Evolutionary conservation across 2,888 invertebrate genomes (phyloP).

Genomic region (Reticulitermes lucifugus): DNA sequence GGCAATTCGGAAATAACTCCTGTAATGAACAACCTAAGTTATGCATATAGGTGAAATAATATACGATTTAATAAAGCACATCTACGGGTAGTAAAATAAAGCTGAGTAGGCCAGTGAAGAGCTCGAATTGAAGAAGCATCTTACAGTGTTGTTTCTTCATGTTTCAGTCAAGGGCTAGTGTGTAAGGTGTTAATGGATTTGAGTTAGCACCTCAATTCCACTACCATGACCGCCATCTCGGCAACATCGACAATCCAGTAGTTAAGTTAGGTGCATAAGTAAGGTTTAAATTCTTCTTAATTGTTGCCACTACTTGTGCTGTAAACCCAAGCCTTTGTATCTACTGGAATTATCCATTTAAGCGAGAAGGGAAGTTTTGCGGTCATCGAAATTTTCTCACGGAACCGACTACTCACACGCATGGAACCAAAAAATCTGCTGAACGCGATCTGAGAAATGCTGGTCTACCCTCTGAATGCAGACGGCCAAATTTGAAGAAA

Average conservation of each 20-base stretch:
- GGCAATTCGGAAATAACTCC: not conserved
- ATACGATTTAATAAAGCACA: constrained; percentile 13
- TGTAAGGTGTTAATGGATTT: constrained; percentile 35
- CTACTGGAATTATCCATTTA: no score
- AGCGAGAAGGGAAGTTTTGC: no score
- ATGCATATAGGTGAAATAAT: constrained; percentile 23
- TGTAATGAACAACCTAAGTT: not conserved
- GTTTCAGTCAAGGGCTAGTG: not conserved
- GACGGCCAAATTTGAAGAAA: no score
- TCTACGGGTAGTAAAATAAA: not conserved
- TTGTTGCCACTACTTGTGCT: not conserved
- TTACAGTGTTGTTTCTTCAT: not conserved
- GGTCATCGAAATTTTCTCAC: no score
- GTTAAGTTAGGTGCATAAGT: not conserved
- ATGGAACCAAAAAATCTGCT: no score
- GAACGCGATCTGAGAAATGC: no score
- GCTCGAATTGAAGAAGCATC: not conserved
- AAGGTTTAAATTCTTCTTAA: constrained; percentile 5
- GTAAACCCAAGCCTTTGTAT: not conserved
- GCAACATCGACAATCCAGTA: no score
- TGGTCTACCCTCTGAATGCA: no score
- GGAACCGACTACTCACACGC: no score
- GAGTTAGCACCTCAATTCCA: constrained; percentile 28
- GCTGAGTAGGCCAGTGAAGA: not conserved
- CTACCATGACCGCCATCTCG: not conserved